Evolutionary conservation across 1,140 invertebrate species (phyloP).

Genomic region (Camponotus pennsylvanicus): DNA sequence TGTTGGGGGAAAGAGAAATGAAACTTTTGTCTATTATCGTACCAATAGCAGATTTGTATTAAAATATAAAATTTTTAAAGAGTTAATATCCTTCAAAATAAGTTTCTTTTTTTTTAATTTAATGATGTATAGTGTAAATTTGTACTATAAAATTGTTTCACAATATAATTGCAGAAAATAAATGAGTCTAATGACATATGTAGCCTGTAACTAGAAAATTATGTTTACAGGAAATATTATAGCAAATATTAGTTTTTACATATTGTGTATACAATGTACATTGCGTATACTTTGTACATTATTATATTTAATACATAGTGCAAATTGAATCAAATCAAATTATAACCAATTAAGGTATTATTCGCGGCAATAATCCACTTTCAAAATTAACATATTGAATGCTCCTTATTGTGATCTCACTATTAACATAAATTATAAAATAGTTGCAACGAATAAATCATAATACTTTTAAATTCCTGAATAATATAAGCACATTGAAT

Average conservation of each 20-base stretch:
- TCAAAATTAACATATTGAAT: no score
- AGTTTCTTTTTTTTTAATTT: not conserved
- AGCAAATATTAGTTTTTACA: not conserved
- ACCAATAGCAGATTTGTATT: not conserved
- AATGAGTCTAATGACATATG: not conserved
- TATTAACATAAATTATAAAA: no score
- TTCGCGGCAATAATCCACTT: no score
- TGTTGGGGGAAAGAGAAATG: no score
- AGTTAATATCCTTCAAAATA: not conserved
- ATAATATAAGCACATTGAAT: no score
- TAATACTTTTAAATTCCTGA: no score
- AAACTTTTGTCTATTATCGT: not conserved
- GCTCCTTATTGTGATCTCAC: no score
- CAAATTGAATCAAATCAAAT: not conserved
- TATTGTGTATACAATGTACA: not conserved
- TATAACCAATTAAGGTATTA: not conserved
- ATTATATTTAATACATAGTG: not conserved
- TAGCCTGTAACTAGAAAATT: not conserved
- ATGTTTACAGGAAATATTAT: not conserved
- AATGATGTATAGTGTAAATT: not conserved
- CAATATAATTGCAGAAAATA: not conserved
- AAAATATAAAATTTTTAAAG: not conserved
- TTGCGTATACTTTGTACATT: not conserved
- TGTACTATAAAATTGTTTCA: not conserved
- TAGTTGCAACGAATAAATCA: no score